Evolutionary conservation across 2,113 vertebrate species (phyloP), one percentile per base, ranked within the genome.

Genomic region (Scartelaos histophorus): DNA sequence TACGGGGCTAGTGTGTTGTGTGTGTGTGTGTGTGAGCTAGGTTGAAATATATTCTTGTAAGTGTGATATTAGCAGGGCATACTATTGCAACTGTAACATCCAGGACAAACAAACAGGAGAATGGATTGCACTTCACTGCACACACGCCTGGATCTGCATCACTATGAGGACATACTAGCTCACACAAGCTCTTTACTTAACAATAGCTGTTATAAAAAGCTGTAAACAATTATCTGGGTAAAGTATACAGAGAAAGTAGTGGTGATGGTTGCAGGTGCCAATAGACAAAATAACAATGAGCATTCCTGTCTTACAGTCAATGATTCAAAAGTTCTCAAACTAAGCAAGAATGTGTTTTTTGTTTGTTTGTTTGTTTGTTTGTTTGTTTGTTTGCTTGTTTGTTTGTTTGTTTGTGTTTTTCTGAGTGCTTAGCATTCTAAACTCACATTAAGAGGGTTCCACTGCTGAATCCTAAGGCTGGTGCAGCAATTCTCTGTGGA

Each of bases 11-110:
- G 64, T 3, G 0, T 54, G 15, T 56, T 46, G 21, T 56, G 49
- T 67, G 57, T 53, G 70, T 38, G 35, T 35, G 35, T 35, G n/a
- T n/a, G n/a, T 1, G 65, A 53, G 65, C 57, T 34, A 35, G 47
- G 38, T 45, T 69, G 57, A 76, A 60, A 69, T 61, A 67, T 49
- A 11, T 45, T 43, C 49, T 45, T 13, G 13, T 10, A 24, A 54
- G 71, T 77, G 71, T 66, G 76, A 80, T 71, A 74, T 78, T 62
- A 77, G 83, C 67, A 15, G 60, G 60, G 67, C 47, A 49, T 69
- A 65, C 76, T 22, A n/a, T 66, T 47, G 65, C 47, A 66, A 47
- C 21, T 47, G 65, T 22, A 66, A 47, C 61, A 64, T 64, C 34
- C 61, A 64, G 61, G 61, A 64, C 65, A 66, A 35, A 69, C 22